phyloP scores from a whole-genome alignment of 64 coral and sea anemone genomes.

The Anthopleura sola region DNA sequence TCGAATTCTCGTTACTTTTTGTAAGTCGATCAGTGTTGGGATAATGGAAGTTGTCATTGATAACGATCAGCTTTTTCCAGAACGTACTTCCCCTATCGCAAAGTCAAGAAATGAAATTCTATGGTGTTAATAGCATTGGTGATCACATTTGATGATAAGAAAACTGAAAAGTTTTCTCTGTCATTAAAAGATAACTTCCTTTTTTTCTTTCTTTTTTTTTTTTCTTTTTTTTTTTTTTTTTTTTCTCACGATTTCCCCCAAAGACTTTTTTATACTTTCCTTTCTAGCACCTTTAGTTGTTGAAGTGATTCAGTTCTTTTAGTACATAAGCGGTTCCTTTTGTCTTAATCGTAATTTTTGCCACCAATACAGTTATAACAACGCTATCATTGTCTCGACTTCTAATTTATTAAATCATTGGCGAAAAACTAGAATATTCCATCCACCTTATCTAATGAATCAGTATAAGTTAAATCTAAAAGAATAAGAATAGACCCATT shows the following conservation, averaged over 20 bases:
- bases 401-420: too few relatives aligned
- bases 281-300: not conserved
- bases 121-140: not conserved
- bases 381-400: too few relatives aligned
- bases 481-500: not conserved
- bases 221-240: not conserved
- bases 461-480: too few relatives aligned
- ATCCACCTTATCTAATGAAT: not conserved
- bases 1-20: not conserved
- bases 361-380: too few relatives aligned
- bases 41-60: not conserved
- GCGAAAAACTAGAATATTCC: not conserved
- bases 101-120: not conserved
- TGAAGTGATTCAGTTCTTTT: too few relatives aligned
- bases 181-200: not conserved
- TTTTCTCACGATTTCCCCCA: too few relatives aligned
- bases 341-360: too few relatives aligned
- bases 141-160: not conserved
- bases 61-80: not conserved
- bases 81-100: too few relatives aligned
- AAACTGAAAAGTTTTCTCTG: not conserved
- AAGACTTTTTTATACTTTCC: not conserved
- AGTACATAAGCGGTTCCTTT: too few relatives aligned
- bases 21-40: not conserved
- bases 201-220: not conserved